Base-by-base conservation (phyloP, 2,888 invertebrate genomes). In the Phengaris alcon region DNA sequence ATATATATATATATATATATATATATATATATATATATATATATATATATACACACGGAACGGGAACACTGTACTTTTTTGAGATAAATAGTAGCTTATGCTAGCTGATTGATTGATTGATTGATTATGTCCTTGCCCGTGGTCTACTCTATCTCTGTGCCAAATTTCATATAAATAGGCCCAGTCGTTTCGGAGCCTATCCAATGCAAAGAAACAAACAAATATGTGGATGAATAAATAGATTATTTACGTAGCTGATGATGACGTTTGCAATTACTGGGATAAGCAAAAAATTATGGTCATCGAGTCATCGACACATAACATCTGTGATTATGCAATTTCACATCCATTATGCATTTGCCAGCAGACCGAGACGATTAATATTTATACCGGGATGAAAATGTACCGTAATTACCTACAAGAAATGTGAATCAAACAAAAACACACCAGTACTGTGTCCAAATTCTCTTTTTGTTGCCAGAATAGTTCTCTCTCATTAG, bases 331-430 rank as follows among this genome's bases (percentile, higher is more conserved):
- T 72, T 72, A 72, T 72, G 72, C 51, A 52, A 52, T 72, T 72
- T 72, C 72, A 72, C 35, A 52, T 72, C 13, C 72, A 72, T 72
- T 54, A 72, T 72, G 22, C 72, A 72, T 15, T 52, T 54, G 54
- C 54, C 72, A 35, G 13, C 35, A 2, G 72, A 72, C 54, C 54
- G 52, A 10, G 54, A 13, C 72, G 22, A 54, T 72, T 15, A 64
- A 64, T 64, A 64, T 64, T 12, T 64, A 64, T 64, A 64, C 64
- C 64, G 64, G 64, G 64, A 64, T 64, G 64, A 64, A 64, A 64
- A 35, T 52, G 52, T 52, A 12, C 52, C 52, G 52, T 9, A 52
- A 12, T 52, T 48, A 48, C 0, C 57, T 15, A 22, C 35, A 44
- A 64, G 35, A 64, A 64, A 35, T 44, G 35, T 64, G 15, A 6